These are phyloP conservation scores for Trachymyrmex septentrionalis DNA, from an alignment of 1,140 invertebrate species.

Conservation along the genomic window DNA sequence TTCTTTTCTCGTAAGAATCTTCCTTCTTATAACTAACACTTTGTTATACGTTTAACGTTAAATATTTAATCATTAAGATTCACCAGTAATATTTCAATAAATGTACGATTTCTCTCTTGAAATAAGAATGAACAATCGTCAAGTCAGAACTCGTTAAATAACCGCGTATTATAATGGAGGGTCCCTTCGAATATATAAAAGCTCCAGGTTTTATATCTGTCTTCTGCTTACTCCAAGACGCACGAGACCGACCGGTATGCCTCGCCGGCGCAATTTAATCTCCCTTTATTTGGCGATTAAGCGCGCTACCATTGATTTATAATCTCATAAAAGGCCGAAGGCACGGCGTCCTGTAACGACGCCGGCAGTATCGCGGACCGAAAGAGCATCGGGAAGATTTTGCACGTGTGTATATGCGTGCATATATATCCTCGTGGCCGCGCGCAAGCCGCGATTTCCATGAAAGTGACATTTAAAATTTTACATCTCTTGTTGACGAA, in stretches of 20 bases:
- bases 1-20: neutral
- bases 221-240: slow-evolving; percentile 35
- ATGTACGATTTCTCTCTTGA: neutral
- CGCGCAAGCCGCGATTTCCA: slow-evolving; percentile 33
- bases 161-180: slow-evolving; percentile 9
- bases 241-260: slow-evolving; percentile 56
- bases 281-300: slow-evolving; percentile 79
- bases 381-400: slow-evolving; percentile 28
- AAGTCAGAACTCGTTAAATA: slow-evolving; percentile 44
- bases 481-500: slow-evolving; percentile 34
- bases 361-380: slow-evolving; percentile 42
- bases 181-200: slow-evolving; percentile 39
- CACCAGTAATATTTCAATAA: neutral
- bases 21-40: neutral
- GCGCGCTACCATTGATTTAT: slow-evolving; percentile 77
- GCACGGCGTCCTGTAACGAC: slow-evolving; percentile 62
- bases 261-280: slow-evolving; percentile 71
- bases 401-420: neutral
- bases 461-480: slow-evolving; percentile 33
- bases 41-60: neutral
- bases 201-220: slow-evolving; percentile 52
- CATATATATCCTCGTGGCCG: no score
- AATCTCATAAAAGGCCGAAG: slow-evolving; percentile 77
- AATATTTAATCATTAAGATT: slow-evolving; percentile 16
- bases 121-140: slow-evolving; percentile 15